Evolutionary conservation across 2,113 vertebrate species (phyloP).

Genomic region (Alces alces): DNA sequence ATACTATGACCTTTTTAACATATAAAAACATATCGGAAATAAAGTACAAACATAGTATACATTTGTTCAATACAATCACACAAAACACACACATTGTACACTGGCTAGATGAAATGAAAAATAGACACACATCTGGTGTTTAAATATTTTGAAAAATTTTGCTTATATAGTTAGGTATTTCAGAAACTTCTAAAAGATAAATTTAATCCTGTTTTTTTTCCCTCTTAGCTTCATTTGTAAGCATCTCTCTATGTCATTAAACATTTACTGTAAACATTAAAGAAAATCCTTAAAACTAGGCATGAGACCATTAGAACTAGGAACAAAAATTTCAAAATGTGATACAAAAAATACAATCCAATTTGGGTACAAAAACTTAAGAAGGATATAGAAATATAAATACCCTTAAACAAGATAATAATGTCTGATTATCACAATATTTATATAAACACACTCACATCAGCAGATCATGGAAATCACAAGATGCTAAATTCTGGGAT

Average conservation of each 20-base stretch:
- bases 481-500: background rate
- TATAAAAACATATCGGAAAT: slow-evolving; percentile 14
- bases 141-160: slow-evolving; percentile 33
- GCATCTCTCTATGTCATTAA: background rate
- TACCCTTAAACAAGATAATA: background rate
- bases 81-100: background rate
- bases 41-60: background rate
- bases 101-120: background rate
- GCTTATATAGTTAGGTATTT: background rate
- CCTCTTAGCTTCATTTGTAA: background rate
- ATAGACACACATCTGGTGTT: background rate
- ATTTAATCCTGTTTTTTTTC: background rate
- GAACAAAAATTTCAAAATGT: background rate
- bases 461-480: background rate
- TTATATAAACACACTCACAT: slow-evolving; percentile 1
- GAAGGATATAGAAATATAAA: background rate
- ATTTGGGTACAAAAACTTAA: slow-evolving; percentile 6
- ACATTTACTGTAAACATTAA: background rate
- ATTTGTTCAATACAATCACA: background rate
- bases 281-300: background rate
- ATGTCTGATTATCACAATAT: background rate
- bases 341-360: background rate
- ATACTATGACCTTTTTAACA: background rate
- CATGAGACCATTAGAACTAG: background rate
- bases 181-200: slow-evolving; percentile 19